Evolutionary conservation across 1,140 invertebrate genomes (phyloP), one percentile per base, ranked within the genome.

Genomic region (Zaprionus capensis): DNA sequence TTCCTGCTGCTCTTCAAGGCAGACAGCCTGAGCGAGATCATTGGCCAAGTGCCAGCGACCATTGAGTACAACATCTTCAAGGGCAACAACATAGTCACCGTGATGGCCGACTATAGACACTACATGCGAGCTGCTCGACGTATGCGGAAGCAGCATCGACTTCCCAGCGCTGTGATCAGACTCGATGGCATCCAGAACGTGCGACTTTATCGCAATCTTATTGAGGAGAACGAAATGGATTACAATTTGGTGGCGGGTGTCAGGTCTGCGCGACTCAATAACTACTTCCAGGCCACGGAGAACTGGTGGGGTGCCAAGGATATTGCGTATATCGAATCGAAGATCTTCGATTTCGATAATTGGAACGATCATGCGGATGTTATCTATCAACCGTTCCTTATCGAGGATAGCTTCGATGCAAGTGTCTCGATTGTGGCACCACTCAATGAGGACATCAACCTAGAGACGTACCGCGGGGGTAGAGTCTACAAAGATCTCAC

Each of bases 321-420:
- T 63, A 94, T 96, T 46, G 92, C 91, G 6, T 93, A 94, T 36
- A 99, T 99, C 31, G 94, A 95, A 74, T 94, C 95, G 56, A 95
- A 96, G 91, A 99, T 99, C 80, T 99, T 99, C 93, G 99, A 99
- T 94, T 99, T 99, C 94, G 98, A 99, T 93, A 99, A 99, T 91
- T 99, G 99, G 99, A 99, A 99, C 92, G 98, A 98, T 93, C 98
- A 98, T 92, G 98, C 98, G 0, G 95, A 98, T 41, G 98, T 98
- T 0, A 94, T 96, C 20, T 99, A 97, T 93, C 94, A 95, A 68
- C 99, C 98, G 0, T 99, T 96, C 93, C 94, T 99, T 44, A 94
- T 96, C 44, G 95, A 96, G 90, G 95, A 97, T 81, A 94, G 94
- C 56, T 95, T 97, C 80, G 95, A 96, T 73, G 94, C 95, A 0